phyloP scores from a whole-genome alignment of 2,797 vertebrate species.

The Heterohyrax brucei region DNA sequence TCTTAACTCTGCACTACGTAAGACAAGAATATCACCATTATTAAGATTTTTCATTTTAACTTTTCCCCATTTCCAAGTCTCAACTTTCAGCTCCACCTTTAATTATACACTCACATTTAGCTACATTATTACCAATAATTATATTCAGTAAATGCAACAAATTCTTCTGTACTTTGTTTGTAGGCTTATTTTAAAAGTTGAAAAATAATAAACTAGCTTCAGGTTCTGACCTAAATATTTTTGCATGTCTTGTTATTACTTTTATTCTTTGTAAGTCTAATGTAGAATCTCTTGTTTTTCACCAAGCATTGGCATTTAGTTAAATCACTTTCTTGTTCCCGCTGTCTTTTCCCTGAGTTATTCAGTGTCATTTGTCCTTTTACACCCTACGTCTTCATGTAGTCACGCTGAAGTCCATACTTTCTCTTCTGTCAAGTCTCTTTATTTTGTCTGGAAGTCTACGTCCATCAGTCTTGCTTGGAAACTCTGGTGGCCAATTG shows the following conservation, averaged over 20 bases:
- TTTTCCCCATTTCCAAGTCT: background rate
- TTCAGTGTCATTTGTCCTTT: background rate
- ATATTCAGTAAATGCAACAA: background rate
- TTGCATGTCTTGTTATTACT: background rate
- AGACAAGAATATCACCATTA: background rate
- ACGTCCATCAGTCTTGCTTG: background rate
- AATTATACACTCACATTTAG: background rate
- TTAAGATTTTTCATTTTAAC: background rate
- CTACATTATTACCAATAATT: background rate
- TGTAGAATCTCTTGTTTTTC: background rate
- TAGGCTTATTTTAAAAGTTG: conserved; percentile 15
- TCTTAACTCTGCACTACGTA: background rate
- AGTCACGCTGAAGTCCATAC: background rate
- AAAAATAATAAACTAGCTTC: background rate
- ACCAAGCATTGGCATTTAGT: background rate
- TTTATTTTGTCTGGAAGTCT: background rate
- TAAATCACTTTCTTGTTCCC: background rate
- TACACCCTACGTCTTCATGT: background rate
- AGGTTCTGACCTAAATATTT: background rate
- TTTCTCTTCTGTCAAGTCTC: background rate
- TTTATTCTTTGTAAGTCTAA: background rate
- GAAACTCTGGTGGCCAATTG: too few relatives aligned
- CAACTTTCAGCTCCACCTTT: background rate
- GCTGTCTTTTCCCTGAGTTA: background rate
- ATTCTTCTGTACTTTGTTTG: background rate